phyloP scores from a whole-genome alignment of 1,140 invertebrate species.

The Eciton burchellii region DNA sequence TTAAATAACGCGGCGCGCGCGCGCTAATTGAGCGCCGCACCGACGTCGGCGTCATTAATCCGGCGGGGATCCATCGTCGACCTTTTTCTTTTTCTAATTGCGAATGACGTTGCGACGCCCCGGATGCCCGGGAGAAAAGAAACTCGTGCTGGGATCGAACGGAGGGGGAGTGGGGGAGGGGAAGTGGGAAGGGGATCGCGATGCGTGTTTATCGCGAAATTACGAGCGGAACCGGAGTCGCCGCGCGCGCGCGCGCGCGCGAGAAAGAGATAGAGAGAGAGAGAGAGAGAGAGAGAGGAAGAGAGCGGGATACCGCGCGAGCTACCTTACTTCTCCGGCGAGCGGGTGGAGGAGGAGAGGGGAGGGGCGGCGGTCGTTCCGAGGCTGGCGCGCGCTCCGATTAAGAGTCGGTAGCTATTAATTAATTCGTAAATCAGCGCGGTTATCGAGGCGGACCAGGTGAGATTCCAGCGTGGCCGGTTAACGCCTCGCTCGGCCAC shows the following conservation, averaged over 20 bases:
- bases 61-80: slow-evolving; percentile 42
- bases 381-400: slow-evolving; percentile 3
- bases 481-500: slow-evolving; percentile 56
- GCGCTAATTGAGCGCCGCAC: slow-evolving; percentile 45
- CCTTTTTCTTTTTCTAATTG: slow-evolving; percentile 40
- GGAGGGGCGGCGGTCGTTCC: not conserved
- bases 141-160: no score
- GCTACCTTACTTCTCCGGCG: not conserved
- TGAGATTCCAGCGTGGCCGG: slow-evolving; percentile 52
- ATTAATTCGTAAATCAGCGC: slow-evolving; percentile 47
- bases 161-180: no score
- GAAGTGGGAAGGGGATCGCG: no score
- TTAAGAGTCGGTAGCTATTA: slow-evolving; percentile 21
- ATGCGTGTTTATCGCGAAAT: no score
- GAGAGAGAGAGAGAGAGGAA: no score
- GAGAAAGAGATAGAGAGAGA: no score
- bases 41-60: slow-evolving; percentile 35
- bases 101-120: not conserved
- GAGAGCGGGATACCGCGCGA: no score
- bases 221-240: no score
- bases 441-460: slow-evolving; percentile 27
- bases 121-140: no score
- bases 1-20: slow-evolving; percentile 31
- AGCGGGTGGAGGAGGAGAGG: not conserved
- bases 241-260: no score